These are phyloP conservation scores for Callimorpha dominula DNA, from an alignment of 2,888 invertebrate species.

Conservation along the genomic window DNA sequence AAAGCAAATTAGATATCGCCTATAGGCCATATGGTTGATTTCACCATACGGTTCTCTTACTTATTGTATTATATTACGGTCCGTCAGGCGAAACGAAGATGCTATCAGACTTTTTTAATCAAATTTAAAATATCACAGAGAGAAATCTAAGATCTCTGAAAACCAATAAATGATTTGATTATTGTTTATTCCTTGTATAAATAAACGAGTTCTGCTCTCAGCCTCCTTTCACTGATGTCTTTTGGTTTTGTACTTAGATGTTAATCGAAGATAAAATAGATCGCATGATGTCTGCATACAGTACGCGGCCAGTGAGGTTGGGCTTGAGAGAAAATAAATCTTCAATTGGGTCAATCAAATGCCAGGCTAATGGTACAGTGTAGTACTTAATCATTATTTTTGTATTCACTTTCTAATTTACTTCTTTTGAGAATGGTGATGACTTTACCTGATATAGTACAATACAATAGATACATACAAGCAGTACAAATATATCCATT, in stretches of 20 bases:
- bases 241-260: slow-evolving; percentile 78
- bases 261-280: slow-evolving; percentile 83
- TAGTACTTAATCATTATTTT: slow-evolving; percentile 58
- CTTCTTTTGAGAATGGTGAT: slow-evolving; percentile 41
- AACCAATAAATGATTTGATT: slow-evolving; percentile 79
- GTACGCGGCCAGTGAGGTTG: slow-evolving; percentile 72
- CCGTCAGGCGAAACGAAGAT: slow-evolving; percentile 48
- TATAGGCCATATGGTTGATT: background rate
- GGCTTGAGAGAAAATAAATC: slow-evolving; percentile 82
- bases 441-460: slow-evolving; percentile 14
- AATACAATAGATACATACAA: background rate
- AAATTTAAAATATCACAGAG: slow-evolving; percentile 70
- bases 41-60: background rate
- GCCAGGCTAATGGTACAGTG: slow-evolving; percentile 70
- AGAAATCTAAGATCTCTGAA: slow-evolving; percentile 70
- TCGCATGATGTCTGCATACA: slow-evolving; percentile 79
- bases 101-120: slow-evolving; percentile 64
- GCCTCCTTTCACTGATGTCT: slow-evolving; percentile 84
- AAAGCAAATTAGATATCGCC: background rate
- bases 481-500: background rate
- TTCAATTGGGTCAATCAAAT: slow-evolving; percentile 85
- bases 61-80: slow-evolving; percentile 6
- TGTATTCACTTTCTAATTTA: slow-evolving; percentile 53
- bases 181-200: slow-evolving; percentile 82
- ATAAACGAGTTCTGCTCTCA: slow-evolving; percentile 78